Percentiles rank a stretch among this genome's conserved stretches.
These are phyloP conservation scores for Malthinus seriepunctatus DNA, from an alignment of 2,888 invertebrate species.

Conservation along the genomic window DNA sequence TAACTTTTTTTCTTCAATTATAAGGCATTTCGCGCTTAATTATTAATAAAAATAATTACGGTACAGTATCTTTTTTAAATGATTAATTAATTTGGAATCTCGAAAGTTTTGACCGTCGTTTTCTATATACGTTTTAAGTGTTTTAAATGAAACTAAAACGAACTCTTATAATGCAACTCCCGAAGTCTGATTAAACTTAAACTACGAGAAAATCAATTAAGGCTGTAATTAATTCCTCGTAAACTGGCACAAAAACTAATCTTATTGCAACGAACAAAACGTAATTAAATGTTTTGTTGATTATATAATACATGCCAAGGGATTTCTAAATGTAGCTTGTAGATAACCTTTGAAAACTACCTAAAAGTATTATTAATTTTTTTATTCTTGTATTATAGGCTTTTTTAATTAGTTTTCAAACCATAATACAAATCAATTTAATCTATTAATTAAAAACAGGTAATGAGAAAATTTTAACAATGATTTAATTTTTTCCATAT, in stretches of 20 bases:
- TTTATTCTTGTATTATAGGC: too few relatives aligned
- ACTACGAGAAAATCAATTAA: slow-evolving; percentile 52
- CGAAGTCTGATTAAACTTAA: slow-evolving; percentile 46
- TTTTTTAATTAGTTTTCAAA: too few relatives aligned
- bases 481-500: too few relatives aligned
- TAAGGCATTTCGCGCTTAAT: too few relatives aligned
- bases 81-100: not conserved
- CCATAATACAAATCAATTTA: too few relatives aligned
- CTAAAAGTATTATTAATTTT: too few relatives aligned
- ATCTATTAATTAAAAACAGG: too few relatives aligned
- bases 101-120: slow-evolving; percentile 12
- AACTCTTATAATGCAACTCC: slow-evolving; percentile 42
- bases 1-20: too few relatives aligned
- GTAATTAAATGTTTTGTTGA: slow-evolving; percentile 52
- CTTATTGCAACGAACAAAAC: slow-evolving; percentile 50
- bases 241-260: slow-evolving; percentile 51
- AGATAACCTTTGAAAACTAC: slow-evolving; percentile 17
- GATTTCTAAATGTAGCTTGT: slow-evolving; percentile 39
- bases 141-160: slow-evolving; percentile 33
- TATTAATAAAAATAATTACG: too few relatives aligned
- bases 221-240: slow-evolving; percentile 51
- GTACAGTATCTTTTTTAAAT: too few relatives aligned
- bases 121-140: slow-evolving; percentile 17
- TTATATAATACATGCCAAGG: slow-evolving; percentile 46
- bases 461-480: too few relatives aligned